Evolutionary conservation across 2,888 invertebrate genomes (phyloP).

Genomic region (Drosophila percnosoma): DNA sequence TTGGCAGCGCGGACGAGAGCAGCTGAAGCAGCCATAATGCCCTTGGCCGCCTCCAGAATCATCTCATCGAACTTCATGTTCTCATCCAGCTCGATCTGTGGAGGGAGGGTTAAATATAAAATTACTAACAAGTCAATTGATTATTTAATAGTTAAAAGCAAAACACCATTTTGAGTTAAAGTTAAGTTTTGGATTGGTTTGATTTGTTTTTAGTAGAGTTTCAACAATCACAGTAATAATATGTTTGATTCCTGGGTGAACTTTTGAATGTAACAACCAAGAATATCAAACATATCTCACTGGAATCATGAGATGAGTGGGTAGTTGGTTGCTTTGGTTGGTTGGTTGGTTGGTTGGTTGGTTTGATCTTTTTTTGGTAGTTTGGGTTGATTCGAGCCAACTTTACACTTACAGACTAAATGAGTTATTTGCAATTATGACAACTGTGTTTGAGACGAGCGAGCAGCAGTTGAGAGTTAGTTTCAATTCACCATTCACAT

Average conservation of each 20-base stretch:
- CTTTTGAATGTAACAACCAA: conserved; percentile 95
- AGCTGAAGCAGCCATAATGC: conserved; percentile 98
- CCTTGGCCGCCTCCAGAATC: conserved; percentile 99
- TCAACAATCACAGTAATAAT: conserved; percentile 92
- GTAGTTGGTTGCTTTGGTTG: conserved; percentile 26
- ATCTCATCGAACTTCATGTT: conserved; percentile 99
- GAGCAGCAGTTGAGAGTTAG: conserved; percentile 47
- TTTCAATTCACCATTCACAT: conserved; percentile 58
- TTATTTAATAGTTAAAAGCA: conserved; percentile 21
- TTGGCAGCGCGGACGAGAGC: conserved; percentile 98
- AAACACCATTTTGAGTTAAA: conserved; percentile 57
- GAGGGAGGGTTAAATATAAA: neutral
- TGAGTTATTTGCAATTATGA: conserved; percentile 37
- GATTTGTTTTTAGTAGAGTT: conserved; percentile 77
- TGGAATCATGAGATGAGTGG: conserved; percentile 85
- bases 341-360: conserved; percentile 3
- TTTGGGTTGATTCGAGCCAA: conserved; percentile 26
- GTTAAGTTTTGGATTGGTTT: conserved; percentile 28
- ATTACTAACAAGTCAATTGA: neutral
- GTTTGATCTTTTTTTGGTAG: conserved; percentile 1
- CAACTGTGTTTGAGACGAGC: conserved; percentile 32
- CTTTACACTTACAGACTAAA: conserved; percentile 13
- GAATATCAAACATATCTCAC: conserved; percentile 99
- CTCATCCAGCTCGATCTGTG: conserved; percentile 88
- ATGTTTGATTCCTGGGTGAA: conserved; percentile 99